Conservation (phyloP, 2,113 vertebrate genomes). For the Plotosus lineatus region DNA sequence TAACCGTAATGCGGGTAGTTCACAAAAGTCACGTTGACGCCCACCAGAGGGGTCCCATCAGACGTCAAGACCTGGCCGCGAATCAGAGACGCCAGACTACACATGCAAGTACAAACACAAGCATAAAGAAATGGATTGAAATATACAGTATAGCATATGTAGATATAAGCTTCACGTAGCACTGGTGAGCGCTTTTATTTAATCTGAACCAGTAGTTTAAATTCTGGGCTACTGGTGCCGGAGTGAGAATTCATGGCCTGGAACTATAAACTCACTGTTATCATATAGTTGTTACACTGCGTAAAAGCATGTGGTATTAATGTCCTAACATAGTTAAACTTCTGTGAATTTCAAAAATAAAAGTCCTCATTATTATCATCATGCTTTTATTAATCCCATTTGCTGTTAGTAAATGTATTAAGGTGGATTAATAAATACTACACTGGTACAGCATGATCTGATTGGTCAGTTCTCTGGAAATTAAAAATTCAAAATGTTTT, state of each 20-base stretch:
- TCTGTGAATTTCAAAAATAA: too few species aligned
- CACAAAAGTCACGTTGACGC: slow-evolving; percentile 88
- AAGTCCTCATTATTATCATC: too few species aligned
- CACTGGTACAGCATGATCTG: too few species aligned
- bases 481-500: too few species aligned
- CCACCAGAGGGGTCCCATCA: slow-evolving; percentile 85
- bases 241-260: neutral
- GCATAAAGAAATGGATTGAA: neutral
- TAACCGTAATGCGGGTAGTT: slow-evolving; percentile 86
- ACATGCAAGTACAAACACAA: slow-evolving; percentile 3
- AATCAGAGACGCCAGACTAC: slow-evolving; percentile 83
- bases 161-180: neutral
- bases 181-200: neutral
- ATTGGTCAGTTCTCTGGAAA: too few species aligned
- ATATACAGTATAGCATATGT: too few species aligned
- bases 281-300: neutral
- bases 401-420: too few species aligned
- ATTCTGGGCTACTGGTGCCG: neutral
- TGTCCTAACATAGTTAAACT: neutral
- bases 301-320: neutral
- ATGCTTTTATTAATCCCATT: too few species aligned
- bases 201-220: neutral
- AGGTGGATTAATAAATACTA: too few species aligned
- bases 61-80: slow-evolving; percentile 86
- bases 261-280: neutral